Evolutionary conservation across 2,113 vertebrate genomes (phyloP).

Genomic region (Pygoscelis antarcticus): DNA sequence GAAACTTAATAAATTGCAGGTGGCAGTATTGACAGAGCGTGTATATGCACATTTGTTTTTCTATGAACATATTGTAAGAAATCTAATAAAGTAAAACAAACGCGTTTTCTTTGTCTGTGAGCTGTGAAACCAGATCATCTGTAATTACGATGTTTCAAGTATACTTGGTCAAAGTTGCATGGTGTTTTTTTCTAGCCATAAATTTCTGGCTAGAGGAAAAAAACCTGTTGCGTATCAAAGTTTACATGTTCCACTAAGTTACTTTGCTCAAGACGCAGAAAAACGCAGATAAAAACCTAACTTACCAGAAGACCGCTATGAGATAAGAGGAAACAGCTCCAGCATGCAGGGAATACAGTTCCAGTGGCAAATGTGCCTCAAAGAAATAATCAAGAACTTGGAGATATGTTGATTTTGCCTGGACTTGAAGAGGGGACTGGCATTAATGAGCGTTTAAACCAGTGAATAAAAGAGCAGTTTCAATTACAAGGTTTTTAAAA

Average conservation of each 20-base stretch:
- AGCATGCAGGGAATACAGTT: not conserved
- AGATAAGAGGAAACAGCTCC: not conserved
- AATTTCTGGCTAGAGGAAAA: not conserved
- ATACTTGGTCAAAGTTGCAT: not conserved
- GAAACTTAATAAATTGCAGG: constrained; percentile 49
- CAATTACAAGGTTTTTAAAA: not conserved
- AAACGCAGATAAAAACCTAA: not conserved
- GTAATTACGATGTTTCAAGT: not conserved
- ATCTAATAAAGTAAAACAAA: constrained; percentile 58
- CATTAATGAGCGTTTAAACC: not conserved
- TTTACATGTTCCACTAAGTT: not conserved
- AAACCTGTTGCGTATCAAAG: not conserved
- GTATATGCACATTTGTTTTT: not conserved
- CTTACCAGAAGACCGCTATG: not conserved
- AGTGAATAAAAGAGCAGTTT: not conserved
- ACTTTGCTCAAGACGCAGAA: not conserved
- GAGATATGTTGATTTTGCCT: not conserved
- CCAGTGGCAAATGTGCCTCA: not conserved
- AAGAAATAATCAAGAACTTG: not conserved
- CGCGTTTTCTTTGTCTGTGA: constrained; percentile 48
- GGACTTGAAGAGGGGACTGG: not conserved
- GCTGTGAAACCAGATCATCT: constrained; percentile 47
- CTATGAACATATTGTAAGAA: not conserved
- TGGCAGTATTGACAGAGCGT: constrained; percentile 50
- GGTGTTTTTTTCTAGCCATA: not conserved